Evolutionary conservation across 2,888 invertebrate genomes (phyloP), one percentile per base, ranked within the genome.

Genomic region (Melieria omissa): DNA sequence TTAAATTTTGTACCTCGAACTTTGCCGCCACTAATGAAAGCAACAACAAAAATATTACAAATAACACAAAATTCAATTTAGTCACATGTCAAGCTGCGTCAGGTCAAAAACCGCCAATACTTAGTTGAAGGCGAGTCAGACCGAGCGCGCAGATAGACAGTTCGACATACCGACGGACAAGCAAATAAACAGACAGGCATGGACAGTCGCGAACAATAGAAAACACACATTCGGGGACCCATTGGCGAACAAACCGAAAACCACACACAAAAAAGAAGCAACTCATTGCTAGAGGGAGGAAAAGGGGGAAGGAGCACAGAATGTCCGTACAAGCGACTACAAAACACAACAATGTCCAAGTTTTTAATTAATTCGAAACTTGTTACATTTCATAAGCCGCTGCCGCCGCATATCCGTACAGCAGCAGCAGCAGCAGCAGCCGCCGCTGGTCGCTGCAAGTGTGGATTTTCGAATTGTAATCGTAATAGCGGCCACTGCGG

Each of bases 281-380:
- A 61, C 42, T 49, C 44, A 42, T 8, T n/a, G 60, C 46, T 61
- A 54, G 41, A 44, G 54, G 61, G 55, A 71, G 54, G 58, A 41
- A 14, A 16, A 73, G 45, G 45, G 14, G n/a, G 14, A 66, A 69
- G 54, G 54, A 58, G 44, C 45, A 52, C 61, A 57, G 49, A 58
- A 65, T 54, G 44, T 44, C 29, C 16, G 57, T 57, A 68, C 49
- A 60, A 73, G 45, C 58, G 49, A 71, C 68, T 65, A 68, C 57
- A 76, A 77, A 75, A 75, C 78, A 78, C 63, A 70, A 77, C 74
- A 73, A 73, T 77, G 78, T 78, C 74, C 72, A 84, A 83, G 79
- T 84, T 84, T 83, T 84, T 84, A 84, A 84, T 84, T 84, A 83
- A 84, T 83, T 80, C 83, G 80, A 80, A 81, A 83, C 80, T 82